These are phyloP conservation scores for Empis livida DNA, from an alignment of 2,888 invertebrate genomes.

Conservation along the genomic window DNA sequence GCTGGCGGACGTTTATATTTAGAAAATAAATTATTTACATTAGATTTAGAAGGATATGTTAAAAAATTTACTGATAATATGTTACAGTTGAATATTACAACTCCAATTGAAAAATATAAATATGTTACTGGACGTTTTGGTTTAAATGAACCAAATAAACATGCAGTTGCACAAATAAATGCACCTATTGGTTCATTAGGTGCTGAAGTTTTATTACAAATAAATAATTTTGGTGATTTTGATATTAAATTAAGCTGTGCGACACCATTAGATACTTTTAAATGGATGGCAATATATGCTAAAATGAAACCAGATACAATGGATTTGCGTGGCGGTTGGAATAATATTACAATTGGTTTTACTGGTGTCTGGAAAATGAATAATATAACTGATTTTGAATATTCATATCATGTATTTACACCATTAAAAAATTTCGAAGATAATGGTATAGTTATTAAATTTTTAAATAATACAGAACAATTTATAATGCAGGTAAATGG, in stretches of 20 bases:
- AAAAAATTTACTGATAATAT: slow-evolving; percentile 61
- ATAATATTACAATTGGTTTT: slow-evolving; percentile 59
- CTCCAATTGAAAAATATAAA: slow-evolving; percentile 53
- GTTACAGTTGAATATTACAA: slow-evolving; percentile 60
- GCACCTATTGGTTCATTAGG: slow-evolving; percentile 58
- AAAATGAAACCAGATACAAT: slow-evolving; percentile 55
- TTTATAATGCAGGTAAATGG: slow-evolving; percentile 58
- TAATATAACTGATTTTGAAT: slow-evolving; percentile 57
- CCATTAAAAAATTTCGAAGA: slow-evolving; percentile 67
- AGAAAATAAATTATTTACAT: slow-evolving; percentile 54
- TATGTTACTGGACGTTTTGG: slow-evolving; percentile 56
- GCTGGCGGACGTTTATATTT: slow-evolving; percentile 59
- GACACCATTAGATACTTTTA: slow-evolving; percentile 58
- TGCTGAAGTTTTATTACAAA: slow-evolving; percentile 49
- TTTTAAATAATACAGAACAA: slow-evolving; percentile 43
- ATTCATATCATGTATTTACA: slow-evolving; percentile 62
- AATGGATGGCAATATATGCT: slow-evolving; percentile 51
- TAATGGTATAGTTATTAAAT: slow-evolving; percentile 59
- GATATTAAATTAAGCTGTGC: slow-evolving; percentile 60
- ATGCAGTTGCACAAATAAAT: slow-evolving; percentile 59
- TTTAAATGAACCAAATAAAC: slow-evolving; percentile 53
- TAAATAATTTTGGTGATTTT: slow-evolving; percentile 52
- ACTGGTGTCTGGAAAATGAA: slow-evolving; percentile 55
- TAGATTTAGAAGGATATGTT: slow-evolving; percentile 54
- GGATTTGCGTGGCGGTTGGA: slow-evolving; percentile 65